Percentiles rank a stretch among this genome's conserved stretches.
Evolutionary conservation across 2,797 vertebrate species (phyloP).

Genomic region (Malurus leucopterus): DNA sequence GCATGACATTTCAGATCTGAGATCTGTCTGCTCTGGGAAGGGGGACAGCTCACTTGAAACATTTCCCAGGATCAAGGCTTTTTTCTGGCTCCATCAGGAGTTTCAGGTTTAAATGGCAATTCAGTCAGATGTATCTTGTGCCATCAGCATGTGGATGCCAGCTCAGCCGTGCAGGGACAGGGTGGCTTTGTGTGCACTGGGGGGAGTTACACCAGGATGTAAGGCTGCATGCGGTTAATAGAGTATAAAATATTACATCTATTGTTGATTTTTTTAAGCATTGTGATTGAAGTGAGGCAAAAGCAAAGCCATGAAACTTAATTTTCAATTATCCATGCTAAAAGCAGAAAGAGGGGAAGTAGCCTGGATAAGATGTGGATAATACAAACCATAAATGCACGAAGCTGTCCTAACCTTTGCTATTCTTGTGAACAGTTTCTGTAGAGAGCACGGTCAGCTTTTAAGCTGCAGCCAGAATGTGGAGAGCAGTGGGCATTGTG

Average conservation of each 20-base stretch:
- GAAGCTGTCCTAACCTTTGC: background rate
- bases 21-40: background rate
- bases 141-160: constrained; percentile 1
- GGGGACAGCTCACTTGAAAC: constrained; percentile 5
- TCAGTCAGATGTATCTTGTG: background rate
- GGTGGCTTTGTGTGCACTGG: background rate
- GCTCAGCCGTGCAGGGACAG: background rate
- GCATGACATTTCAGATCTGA: constrained; percentile 13
- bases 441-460: background rate
- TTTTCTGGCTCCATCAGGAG: background rate
- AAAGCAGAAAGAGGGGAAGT: background rate
- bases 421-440: background rate
- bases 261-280: background rate
- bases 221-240: background rate
- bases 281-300: background rate
- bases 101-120: constrained; percentile 23
- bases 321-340: background rate
- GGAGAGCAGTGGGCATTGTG: background rate
- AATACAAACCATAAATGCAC: background rate
- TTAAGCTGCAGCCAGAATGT: background rate
- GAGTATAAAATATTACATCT: background rate
- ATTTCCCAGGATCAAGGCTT: background rate
- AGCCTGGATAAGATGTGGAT: background rate
- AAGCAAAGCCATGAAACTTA: background rate
- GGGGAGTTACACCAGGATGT: background rate